Base-by-base conservation (phyloP, 2,888 invertebrate species). In the Coenonympha arcania region DNA sequence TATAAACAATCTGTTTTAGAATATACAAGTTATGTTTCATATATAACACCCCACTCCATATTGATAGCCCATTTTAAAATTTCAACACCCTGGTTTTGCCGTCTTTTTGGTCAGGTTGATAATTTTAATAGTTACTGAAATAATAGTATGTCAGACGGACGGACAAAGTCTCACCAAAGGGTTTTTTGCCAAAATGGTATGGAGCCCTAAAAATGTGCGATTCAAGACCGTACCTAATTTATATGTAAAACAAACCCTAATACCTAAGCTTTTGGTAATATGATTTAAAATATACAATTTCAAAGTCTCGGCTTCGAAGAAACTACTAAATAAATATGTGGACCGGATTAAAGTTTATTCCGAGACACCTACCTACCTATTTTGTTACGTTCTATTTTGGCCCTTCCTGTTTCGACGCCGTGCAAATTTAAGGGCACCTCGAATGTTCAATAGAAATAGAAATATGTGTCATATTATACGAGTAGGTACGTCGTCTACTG, bases 301-400 rank as follows among this genome's bases (percentile, higher is more conserved):
- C 54, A 56, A 55, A 56, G 44, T 57, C 56, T 61, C 52, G 57
- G 59, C 58, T 59, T 57, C 55, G 52, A 64, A 66, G 63, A 65
- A 70, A 66, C 65, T 64, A 56, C 57, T 16, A 55, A n/a, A n/a
- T n/a, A n/a, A n/a, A n/a, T n/a, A n/a, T 62, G 61, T 66, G 66
- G 68, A 68, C 65, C 70, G 69, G 67, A 66, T 69, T 60, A 62
- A 65, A 64, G 77, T 76, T 79, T 84, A 83, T 85, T 83, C 80
- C 66, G 66, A 79, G 79, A 78, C 76, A 79, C 31, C 43, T 33
- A 44, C 77, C 79, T 81, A 79, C 22, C 33, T 43, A 43, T 77
- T 80, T 81, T 77, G 81, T 80, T 75, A 74, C 76, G 73, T 74
- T 80, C 77, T 84, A 83, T 84, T 83, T 75, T 58, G 76, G 77